Evolutionary conservation across 2,113 vertebrate species (phyloP).

Genomic region (Pseudopipra pipra): DNA sequence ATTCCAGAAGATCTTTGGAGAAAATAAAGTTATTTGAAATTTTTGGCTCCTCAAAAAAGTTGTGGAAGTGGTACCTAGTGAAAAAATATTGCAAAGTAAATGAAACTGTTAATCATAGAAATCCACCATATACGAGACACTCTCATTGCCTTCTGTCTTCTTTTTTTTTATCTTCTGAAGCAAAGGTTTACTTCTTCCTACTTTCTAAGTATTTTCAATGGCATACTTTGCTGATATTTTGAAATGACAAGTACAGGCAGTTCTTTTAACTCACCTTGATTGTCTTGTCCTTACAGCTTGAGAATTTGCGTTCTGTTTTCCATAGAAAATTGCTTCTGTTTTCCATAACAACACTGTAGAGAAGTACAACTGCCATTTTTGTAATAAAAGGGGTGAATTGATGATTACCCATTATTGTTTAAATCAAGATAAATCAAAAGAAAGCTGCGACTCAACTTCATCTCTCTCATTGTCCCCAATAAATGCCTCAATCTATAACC

Average conservation of each 20-base stretch:
- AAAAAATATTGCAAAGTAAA: neutral
- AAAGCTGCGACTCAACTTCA: accelerated
- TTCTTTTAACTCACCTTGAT: neutral
- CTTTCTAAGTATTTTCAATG: neutral
- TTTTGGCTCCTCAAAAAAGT: neutral
- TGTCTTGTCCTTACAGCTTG: neutral
- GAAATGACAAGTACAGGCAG: neutral
- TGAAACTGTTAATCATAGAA: neutral
- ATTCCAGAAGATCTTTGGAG: neutral
- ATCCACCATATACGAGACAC: neutral
- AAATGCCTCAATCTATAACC: neutral
- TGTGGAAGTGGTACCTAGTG: neutral
- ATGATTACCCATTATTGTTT: neutral
- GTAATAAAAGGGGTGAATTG: neutral
- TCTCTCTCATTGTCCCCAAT: neutral
- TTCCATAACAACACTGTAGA: neutral
- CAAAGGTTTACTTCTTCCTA: neutral
- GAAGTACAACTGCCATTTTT: neutral
- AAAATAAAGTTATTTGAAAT: neutral
- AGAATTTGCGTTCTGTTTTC: neutral
- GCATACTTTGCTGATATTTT: neutral
- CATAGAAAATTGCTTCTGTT: neutral
- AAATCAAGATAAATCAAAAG: neutral
- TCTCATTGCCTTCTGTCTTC: neutral
- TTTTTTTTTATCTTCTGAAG: neutral